Conservation (phyloP, 2,113 vertebrate species). For the Parus major region DNA sequence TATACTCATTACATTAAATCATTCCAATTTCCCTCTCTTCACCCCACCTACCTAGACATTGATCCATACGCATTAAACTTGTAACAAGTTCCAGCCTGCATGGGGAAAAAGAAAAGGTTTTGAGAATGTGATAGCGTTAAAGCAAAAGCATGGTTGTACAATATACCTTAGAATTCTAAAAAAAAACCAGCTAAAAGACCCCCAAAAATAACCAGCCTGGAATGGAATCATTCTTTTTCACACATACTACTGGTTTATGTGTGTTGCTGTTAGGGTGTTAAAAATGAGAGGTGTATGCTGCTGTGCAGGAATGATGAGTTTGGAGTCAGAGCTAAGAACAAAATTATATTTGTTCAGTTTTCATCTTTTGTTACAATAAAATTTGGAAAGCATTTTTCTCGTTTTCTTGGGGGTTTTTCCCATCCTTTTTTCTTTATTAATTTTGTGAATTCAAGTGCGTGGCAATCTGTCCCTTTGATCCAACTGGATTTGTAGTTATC, state of each 20-base stretch:
- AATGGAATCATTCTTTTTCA: neutral
- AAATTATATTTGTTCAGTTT: neutral
- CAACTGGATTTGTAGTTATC: neutral
- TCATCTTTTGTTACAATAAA: neutral
- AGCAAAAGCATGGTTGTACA: neutral
- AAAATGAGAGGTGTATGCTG: constrained; percentile 57
- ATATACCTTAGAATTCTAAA: constrained; percentile 10
- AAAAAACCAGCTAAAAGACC: neutral
- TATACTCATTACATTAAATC: constrained; percentile 17
- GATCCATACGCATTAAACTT: constrained; percentile 27
- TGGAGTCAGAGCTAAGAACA: constrained; percentile 31
- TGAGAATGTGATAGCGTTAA: neutral
- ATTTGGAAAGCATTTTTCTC: neutral
- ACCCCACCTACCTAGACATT: constrained; percentile 1
- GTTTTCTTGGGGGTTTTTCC: fast-evolving
- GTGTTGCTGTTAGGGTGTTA: constrained; percentile 56
- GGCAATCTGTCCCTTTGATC: neutral
- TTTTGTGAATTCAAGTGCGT: neutral
- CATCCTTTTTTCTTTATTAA: neutral
- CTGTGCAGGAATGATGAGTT: constrained; percentile 22
- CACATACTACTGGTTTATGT: neutral
- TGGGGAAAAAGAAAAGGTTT: neutral
- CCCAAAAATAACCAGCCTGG: neutral
- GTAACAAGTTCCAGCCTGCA: neutral
- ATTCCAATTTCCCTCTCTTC: constrained; percentile 10